Conservation (phyloP, 30 jellyfish, hydroid and myxozoan species). For the Sanderia malayensis region DNA sequence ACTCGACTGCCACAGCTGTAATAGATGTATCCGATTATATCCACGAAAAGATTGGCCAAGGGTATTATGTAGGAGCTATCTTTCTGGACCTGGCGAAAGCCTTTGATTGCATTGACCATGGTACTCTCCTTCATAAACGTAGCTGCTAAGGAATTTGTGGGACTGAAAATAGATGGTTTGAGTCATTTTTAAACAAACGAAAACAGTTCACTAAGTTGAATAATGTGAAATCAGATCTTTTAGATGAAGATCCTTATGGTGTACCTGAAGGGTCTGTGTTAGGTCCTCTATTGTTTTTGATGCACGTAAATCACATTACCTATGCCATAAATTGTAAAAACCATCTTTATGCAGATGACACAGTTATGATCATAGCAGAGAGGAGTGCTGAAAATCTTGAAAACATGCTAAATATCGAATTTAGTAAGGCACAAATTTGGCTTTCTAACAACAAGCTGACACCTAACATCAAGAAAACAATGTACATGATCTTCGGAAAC, state of each 20-base stretch:
- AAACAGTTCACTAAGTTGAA: constrained; percentile 24
- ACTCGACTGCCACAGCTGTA: constrained; percentile 49
- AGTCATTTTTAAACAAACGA: constrained; percentile 26
- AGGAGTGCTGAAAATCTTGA: constrained; percentile 39
- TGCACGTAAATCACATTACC: constrained; percentile 14
- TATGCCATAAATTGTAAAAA: constrained; percentile 26
- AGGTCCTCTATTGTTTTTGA: constrained; percentile 18
- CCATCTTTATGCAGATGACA: constrained; percentile 43
- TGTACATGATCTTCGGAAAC: constrained; percentile 5
- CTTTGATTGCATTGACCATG: constrained; percentile 45
- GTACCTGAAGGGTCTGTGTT: constrained; percentile 30
- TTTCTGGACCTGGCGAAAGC: constrained; percentile 47
- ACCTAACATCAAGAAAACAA: constrained; percentile 24
- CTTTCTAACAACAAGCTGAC: constrained; percentile 32
- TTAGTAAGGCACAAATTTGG: constrained; percentile 21
- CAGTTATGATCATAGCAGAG: constrained; percentile 29
- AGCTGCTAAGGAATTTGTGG: constrained; percentile 49
- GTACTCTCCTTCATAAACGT: constrained; percentile 35
- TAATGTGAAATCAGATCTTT: constrained; percentile 37
- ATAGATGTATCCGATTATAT: constrained; percentile 47
- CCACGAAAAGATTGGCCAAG: constrained; percentile 54
- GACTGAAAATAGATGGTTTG: constrained; percentile 48
- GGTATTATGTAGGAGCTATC: constrained; percentile 44
- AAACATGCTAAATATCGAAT: constrained; percentile 24
- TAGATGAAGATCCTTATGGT: constrained; percentile 23